phyloP scores from a whole-genome alignment of 2,113 vertebrate genomes.

The Nerophis lumbriciformis region DNA sequence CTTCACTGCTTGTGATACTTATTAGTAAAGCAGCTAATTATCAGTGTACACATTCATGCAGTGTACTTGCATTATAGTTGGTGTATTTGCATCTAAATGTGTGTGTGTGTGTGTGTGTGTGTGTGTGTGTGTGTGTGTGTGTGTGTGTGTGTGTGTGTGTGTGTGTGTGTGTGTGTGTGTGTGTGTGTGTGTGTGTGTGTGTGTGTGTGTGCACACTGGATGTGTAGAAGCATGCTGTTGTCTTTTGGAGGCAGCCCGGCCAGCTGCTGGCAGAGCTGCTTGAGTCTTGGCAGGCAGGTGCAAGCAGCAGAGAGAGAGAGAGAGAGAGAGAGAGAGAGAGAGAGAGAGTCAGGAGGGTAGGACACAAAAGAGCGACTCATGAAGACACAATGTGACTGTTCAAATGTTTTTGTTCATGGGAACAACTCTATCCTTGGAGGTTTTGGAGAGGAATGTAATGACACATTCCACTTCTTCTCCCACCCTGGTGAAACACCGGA shows the following conservation, averaged over 20 bases:
- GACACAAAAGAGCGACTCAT: slow-evolving; percentile 15
- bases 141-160: slow-evolving; percentile 16
- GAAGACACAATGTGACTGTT: neutral
- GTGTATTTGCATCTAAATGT: slow-evolving; percentile 25
- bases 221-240: slow-evolving; percentile 37
- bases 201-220: slow-evolving; percentile 7
- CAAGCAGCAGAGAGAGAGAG: slow-evolving; percentile 18
- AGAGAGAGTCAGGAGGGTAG: slow-evolving; percentile 23
- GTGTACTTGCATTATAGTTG: slow-evolving; percentile 40
- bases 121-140: slow-evolving; percentile 3
- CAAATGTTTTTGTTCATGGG: slow-evolving; percentile 8
- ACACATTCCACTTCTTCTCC: slow-evolving; percentile 27
- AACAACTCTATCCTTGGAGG: slow-evolving; percentile 3
- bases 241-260: slow-evolving; percentile 59
- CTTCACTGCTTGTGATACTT: too few species aligned
- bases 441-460: neutral
- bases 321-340: slow-evolving; percentile 16
- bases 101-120: slow-evolving; percentile 28
- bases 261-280: slow-evolving; percentile 57
- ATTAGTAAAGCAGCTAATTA: slow-evolving; percentile 19
- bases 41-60: slow-evolving; percentile 44
- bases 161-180: too few species aligned
- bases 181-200: slow-evolving; percentile 3
- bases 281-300: slow-evolving; percentile 71
- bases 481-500: slow-evolving; percentile 21